Conservation (phyloP, 2,888 invertebrate species). For the Ellobium chinense region DNA sequence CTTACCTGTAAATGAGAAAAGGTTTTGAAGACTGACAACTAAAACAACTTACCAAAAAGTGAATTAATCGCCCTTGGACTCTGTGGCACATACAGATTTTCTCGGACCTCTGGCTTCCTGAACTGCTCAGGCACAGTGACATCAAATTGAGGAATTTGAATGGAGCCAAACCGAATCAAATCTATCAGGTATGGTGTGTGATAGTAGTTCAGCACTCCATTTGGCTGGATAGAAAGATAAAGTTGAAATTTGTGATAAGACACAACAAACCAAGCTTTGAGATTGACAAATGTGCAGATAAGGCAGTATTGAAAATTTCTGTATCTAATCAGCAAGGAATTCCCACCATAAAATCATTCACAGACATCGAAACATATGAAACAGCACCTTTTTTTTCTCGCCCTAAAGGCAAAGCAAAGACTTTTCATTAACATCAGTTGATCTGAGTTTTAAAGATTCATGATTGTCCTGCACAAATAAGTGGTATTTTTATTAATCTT, state of each 20-base stretch:
- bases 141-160: constrained; percentile 96
- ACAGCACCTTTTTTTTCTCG: no score
- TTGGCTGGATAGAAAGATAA: no score
- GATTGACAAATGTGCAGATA: neutral
- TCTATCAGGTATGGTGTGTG: constrained; percentile 95
- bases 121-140: constrained; percentile 96
- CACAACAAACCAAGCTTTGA: neutral
- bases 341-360: no score
- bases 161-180: constrained; percentile 87
- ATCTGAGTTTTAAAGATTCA: no score
- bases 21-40: no score
- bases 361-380: no score
- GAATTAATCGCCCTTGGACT: constrained; percentile 86
- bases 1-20: no score
- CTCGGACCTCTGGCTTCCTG: constrained; percentile 92
- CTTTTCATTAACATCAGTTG: no score
- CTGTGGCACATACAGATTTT: constrained; percentile 95
- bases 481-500: no score
- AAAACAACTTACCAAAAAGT: constrained; percentile 80
- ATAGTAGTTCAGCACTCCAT: constrained; percentile 93
- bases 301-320: neutral
- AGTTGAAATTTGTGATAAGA: neutral
- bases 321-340: neutral
- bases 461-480: no score
- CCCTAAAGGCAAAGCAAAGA: no score